Evolutionary conservation across 2,797 vertebrate genomes (phyloP).

Genomic region (Neosalanx taihuensis): DNA sequence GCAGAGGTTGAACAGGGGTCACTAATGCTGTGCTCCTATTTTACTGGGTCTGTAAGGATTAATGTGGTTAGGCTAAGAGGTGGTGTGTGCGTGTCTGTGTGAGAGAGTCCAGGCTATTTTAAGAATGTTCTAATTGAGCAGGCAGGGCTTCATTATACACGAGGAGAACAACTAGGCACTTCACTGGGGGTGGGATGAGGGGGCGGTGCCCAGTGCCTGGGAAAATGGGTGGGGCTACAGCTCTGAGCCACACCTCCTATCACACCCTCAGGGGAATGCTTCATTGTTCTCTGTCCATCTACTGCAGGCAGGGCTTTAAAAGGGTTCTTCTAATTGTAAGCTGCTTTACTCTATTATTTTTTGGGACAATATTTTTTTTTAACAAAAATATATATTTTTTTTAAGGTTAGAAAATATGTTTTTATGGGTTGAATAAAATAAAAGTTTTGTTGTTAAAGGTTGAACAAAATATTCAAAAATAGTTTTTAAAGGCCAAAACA

Average conservation of each 20-base stretch:
- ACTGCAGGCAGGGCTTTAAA: constrained; percentile 54
- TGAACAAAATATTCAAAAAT: too few species aligned
- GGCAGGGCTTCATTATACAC: constrained; percentile 61
- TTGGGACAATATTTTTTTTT: too few species aligned
- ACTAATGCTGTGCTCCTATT: too few species aligned
- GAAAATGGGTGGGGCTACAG: constrained; percentile 40
- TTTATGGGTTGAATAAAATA: too few species aligned
- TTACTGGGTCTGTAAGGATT: too few species aligned
- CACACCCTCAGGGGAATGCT: constrained; percentile 63
- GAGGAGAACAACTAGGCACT: constrained; percentile 69
- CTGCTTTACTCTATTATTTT: too few species aligned
- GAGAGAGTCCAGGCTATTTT: not conserved
- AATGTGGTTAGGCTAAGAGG: too few species aligned
- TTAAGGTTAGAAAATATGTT: too few species aligned
- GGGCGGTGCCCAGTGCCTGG: constrained; percentile 53
- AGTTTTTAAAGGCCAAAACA: too few species aligned
- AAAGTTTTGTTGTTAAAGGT: too few species aligned
- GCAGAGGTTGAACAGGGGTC: not conserved
- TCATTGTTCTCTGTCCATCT: constrained; percentile 56
- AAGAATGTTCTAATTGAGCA: constrained; percentile 42
- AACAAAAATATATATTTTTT: too few species aligned
- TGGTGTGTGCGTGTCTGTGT: constrained; percentile 13
- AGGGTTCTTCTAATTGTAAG: too few species aligned
- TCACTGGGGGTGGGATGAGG: constrained; percentile 66
- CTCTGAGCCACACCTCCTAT: constrained; percentile 58